Evolutionary conservation across 2,888 invertebrate species (phyloP), one percentile per base, ranked within the genome.

Genomic region (Pedicia rivosa): DNA sequence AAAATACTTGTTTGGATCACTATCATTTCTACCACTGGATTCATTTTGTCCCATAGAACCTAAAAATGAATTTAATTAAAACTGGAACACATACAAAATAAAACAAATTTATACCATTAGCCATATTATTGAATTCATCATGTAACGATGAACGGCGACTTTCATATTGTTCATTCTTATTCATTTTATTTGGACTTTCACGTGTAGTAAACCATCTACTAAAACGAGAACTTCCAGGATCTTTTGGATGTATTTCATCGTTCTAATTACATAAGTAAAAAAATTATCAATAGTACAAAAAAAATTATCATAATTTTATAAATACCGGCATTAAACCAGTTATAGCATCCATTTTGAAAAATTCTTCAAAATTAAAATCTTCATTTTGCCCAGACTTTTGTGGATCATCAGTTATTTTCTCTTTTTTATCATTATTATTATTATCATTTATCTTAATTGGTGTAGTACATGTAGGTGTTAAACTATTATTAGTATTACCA

Each of bases 311-410:
- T n/a, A n/a, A n/a, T n/a, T n/a, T n/a, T n/a, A n/a, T n/a, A n/a
- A n/a, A n/a, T 56, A 81, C 81, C 46, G 78, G 70, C 17, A 82
- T 63, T 35, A 80, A 65, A 35, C 77, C 78, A 30, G 80, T 77
- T 49, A 87, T 72, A 41, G 72, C 19, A 52, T 87, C 86, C 48
- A 78, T 72, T 52, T 83, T 82, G 45, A 90, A 71, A 54, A 88
- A 81, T 46, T 82, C 84, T 50, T 88, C 87, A 43, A 90, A 71
- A 61, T 83, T 84, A 55, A 86, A 83, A 48, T 36, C 30, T 8
- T 36, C 34, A 8, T 34, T 14, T 13, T n/a, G n/a, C n/a, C n/a
- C n/a, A n/a, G n/a, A n/a, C n/a, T n/a, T n/a, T n/a, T n/a, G n/a
- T n/a, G n/a, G n/a, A n/a, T n/a, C n/a, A n/a, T n/a, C n/a, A n/a